Evolutionary conservation across 2,113 vertebrate species (phyloP), one percentile per base, ranked within the genome.

Genomic region (Silurus meridionalis): DNA sequence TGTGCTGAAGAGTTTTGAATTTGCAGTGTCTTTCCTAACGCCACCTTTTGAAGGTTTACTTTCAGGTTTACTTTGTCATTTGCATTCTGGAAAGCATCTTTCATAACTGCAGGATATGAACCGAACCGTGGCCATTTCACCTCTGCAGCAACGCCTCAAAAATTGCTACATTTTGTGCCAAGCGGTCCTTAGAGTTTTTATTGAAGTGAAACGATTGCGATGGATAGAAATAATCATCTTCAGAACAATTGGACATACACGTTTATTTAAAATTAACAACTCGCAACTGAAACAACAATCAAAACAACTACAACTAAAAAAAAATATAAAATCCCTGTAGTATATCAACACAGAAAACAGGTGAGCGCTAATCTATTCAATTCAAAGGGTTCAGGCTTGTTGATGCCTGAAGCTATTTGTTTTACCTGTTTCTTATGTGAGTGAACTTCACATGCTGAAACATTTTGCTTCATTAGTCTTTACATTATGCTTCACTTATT

Each of bases 1-100:
- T 53, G 74, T 64, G 48, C 48, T 63, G 25, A 25, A 25, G n/a
- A n/a, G 69, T 37, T 50, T 25, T 63, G 80, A 86, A 75, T 82
- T 75, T 64, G 4, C 82, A 74, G 19, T 17, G 3, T 53, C 8
- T 50, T 28, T 81, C 66, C 48, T 66, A 8, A 82, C 66, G 57
- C 58, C 69, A 55, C 55, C 19, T 75, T 82, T 64, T 11, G n/a
- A 74, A 13, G 3, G 23, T 50, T 80, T 55, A 8, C 9, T 48
- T 55, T 37, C 1, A n/a, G 13, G 23, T 46, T 67, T 64, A 25
- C 69, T 81, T 5, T 37, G 69, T 81, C 21, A 72, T 80, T 86
- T 80, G n/a, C 77, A 60, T 80, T 86, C 46, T 21, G 21, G 15
- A 66, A 72, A 19, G 52, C 72, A 23, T 5, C 7, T 69, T 63